phyloP scores from a whole-genome alignment of 1,140 invertebrate species.

The Bombus superbus region DNA sequence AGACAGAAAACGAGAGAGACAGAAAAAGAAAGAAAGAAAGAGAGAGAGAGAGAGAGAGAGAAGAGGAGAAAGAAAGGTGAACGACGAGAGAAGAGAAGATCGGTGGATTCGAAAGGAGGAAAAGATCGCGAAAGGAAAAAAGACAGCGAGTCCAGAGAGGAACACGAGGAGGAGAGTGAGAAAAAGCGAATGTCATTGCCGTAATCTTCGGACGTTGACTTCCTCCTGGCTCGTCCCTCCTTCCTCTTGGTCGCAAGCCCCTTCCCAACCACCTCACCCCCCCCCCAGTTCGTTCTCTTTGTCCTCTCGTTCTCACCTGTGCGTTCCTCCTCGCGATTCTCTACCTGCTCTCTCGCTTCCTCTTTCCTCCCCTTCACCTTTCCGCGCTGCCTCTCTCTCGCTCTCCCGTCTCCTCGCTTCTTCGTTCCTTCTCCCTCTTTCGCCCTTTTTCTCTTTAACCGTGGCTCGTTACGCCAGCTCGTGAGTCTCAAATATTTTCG shows the following conservation, averaged over 20 bases:
- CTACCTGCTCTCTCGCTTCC: slow-evolving; percentile 32
- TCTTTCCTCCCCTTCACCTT: slow-evolving; percentile 2
- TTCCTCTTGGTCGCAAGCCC: slow-evolving; percentile 68
- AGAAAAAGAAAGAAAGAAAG: no score
- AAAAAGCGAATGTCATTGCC: slow-evolving; percentile 84
- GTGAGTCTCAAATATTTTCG: slow-evolving; percentile 57
- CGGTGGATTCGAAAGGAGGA: slow-evolving; percentile 35
- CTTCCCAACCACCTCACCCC: slow-evolving; percentile 29
- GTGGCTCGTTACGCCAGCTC: slow-evolving; percentile 49
- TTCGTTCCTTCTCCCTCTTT: background rate
- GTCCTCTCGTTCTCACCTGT: slow-evolving; percentile 45
- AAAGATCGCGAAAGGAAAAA: slow-evolving; percentile 59
- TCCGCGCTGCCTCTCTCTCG: slow-evolving; percentile 13
- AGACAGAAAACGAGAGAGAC: background rate
- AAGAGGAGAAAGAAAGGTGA: slow-evolving; percentile 11
- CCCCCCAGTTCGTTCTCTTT: slow-evolving; percentile 15
- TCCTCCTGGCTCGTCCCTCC: slow-evolving; percentile 76
- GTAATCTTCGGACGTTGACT: slow-evolving; percentile 83
- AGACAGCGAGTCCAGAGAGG: slow-evolving; percentile 62
- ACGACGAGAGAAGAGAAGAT: slow-evolving; percentile 3
- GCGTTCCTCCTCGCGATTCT: slow-evolving; percentile 29
- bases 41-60: background rate
- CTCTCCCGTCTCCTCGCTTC: background rate
- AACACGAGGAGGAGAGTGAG: slow-evolving; percentile 77
- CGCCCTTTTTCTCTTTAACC: slow-evolving; percentile 24